Percentiles rank a stretch among this genome's conserved stretches.
These are phyloP conservation scores for Harmothoe impar DNA, from an alignment of 2,888 invertebrate genomes.

Conservation along the genomic window DNA sequence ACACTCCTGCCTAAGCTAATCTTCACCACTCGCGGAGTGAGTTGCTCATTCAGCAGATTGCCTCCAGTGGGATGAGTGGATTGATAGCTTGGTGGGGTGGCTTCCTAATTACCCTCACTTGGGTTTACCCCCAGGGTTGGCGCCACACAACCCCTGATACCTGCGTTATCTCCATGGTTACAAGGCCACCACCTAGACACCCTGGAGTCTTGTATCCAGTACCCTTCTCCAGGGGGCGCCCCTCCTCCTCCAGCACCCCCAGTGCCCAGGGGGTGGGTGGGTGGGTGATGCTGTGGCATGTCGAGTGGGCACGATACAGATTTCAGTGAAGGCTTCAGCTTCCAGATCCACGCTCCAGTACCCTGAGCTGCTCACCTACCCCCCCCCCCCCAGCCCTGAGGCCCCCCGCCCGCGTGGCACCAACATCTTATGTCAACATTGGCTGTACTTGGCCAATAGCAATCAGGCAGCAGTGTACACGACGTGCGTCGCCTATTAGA, in stretches of 20 bases:
- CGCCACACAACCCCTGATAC: background rate
- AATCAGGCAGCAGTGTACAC: conserved; percentile 17
- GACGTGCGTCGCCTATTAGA: conserved; percentile 18
- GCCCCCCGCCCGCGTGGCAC: background rate
- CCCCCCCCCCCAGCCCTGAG: background rate
- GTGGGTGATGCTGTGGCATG: conserved; percentile 14
- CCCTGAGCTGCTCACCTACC: conserved; percentile 16
- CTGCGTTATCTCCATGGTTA: background rate
- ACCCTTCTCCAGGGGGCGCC: too few species aligned
- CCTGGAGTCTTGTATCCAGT: background rate
- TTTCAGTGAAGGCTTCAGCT: background rate
- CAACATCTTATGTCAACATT: conserved; percentile 41
- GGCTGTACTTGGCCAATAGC: conserved; percentile 10
- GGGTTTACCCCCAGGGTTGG: background rate
- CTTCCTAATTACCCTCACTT: too few species aligned
- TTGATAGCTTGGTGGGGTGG: too few species aligned
- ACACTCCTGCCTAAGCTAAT: too few species aligned
- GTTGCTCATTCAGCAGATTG: too few species aligned
- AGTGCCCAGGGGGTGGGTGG: background rate
- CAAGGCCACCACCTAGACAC: background rate
- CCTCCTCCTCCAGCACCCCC: too few species aligned
- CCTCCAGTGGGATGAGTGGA: too few species aligned
- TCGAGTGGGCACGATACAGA: background rate
- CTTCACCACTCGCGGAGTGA: too few species aligned
- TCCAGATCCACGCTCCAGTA: background rate